Evolutionary conservation across 2,113 vertebrate species (phyloP), one percentile per base, ranked within the genome.

Genomic region (Forbesichthys agassizii): DNA sequence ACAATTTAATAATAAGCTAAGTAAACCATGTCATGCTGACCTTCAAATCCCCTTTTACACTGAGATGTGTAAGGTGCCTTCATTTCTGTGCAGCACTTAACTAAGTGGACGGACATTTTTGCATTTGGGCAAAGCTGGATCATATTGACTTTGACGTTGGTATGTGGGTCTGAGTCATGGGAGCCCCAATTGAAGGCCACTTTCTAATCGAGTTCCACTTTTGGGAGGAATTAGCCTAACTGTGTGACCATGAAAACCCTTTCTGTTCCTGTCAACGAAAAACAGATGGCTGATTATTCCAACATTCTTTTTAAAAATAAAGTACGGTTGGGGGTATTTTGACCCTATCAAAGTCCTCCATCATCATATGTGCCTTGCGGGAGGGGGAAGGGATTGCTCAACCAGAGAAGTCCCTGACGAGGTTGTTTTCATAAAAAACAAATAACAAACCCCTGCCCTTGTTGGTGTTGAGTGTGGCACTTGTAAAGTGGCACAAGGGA

Each of bases 341-440:
- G 69, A 74, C 63, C 69, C 75, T 4, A 36, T 9, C 54, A 48
- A 69, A 77, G 14, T 54, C 48, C 51, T 64, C 57, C 49, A 52
- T 52, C 49, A 11, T 52, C 6, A 52, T 11, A 55, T 64, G 27
- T 27, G 27, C 27, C 27, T 20, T 20, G 20, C 1, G 20, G 58
- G 73, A 66, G 73, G 62, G 10, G 49, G 49, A 9, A 11, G 13
- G 49, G 13, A 1, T 9, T 3, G 11, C 49, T 69, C 62, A 18
- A 9, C 58, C 69, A 36, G 64, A 27, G 77, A 54, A 53, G 84
- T 61, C 33, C 69, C 48, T 14, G 3, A 11, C 64, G 60, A 58
- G 51, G 33, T 56, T 86, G 73, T 83, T 85, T 82, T 86, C 74
- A 86, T 78, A 68, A 85, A 85, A 85, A 77, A 71, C 68, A 52